A percentile compares a stretch with the other conserved stretches of the same genome.
phyloP scores from a whole-genome alignment of 2,888 invertebrate genomes.

The Toxonevra muliebris region DNA sequence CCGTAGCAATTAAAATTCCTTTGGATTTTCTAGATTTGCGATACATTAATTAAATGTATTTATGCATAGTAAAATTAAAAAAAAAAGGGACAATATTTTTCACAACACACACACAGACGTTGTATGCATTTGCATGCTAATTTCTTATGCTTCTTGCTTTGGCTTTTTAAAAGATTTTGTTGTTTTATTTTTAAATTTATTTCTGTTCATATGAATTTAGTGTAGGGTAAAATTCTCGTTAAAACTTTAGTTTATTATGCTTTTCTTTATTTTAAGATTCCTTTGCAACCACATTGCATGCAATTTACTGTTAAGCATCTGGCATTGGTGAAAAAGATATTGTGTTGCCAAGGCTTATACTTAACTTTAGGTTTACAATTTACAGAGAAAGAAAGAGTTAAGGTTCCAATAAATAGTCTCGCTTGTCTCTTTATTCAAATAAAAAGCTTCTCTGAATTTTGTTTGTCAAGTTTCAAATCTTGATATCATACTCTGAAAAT shows the following conservation, averaged over 20 bases:
- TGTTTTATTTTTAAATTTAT: not conserved
- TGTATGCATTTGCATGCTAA: too few relatives aligned
- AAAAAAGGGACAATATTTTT: too few relatives aligned
- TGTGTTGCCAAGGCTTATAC: too few relatives aligned
- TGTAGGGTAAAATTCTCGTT: not conserved
- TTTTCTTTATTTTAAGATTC: not conserved
- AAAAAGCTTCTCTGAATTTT: not conserved
- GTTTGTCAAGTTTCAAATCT: conserved; percentile 1
- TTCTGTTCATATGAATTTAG: not conserved
- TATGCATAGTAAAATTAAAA: not conserved
- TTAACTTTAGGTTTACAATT: not conserved
- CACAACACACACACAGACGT: too few relatives aligned
- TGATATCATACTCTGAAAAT: not conserved
- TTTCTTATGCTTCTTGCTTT: too few relatives aligned
- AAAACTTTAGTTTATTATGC: not conserved
- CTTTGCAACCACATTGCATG: conserved; percentile 22
- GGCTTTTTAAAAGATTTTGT: too few relatives aligned
- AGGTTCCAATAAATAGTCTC: not conserved
- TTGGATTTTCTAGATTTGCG: conserved; percentile 20
- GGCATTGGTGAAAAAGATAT: not conserved
- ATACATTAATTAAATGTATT: conserved; percentile 29
- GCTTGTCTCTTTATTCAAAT: not conserved
- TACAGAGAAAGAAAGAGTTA: not conserved
- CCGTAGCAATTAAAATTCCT: conserved; percentile 31
- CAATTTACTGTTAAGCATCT: conserved; percentile 28